These are phyloP conservation scores for Penelope pileata DNA, from an alignment of 2,113 vertebrate species.

Conservation along the genomic window DNA sequence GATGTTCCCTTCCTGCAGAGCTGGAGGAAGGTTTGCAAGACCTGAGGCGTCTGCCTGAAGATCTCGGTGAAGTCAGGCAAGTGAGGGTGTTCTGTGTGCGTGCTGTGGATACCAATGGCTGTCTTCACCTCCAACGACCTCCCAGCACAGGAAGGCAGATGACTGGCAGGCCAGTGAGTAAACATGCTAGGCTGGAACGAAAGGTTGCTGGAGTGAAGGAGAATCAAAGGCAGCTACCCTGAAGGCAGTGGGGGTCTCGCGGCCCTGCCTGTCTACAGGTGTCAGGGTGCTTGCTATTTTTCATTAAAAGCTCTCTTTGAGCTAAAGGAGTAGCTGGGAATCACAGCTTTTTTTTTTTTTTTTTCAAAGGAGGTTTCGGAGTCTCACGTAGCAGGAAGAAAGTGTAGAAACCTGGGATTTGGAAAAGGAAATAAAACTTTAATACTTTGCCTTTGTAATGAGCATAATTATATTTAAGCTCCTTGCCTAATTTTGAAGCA, in stretches of 20 bases:
- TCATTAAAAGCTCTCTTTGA: neutral
- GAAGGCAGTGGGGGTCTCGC: neutral
- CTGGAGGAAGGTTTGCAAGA: neutral
- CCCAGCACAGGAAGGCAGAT: neutral
- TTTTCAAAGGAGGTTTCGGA: neutral
- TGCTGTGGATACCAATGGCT: neutral
- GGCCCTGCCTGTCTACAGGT: neutral
- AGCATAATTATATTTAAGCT: neutral
- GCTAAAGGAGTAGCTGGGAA: neutral
- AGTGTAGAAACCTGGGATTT: neutral
- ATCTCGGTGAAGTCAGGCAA: neutral
- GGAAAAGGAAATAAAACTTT: constrained; percentile 15
- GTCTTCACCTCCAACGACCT: neutral
- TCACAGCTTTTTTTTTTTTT: neutral
- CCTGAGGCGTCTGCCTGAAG: neutral
- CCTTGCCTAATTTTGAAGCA: neutral
- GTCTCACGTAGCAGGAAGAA: neutral
- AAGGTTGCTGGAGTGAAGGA: neutral
- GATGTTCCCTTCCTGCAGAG: fast-evolving
- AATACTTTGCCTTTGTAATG: neutral
- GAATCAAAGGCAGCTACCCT: neutral
- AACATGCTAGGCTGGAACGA: neutral
- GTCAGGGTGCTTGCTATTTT: neutral
- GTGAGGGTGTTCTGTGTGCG: neutral
- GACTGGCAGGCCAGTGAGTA: neutral